Evolutionary conservation across 2,888 invertebrate genomes (phyloP).

Genomic region (Chrysolina oricalcia): DNA sequence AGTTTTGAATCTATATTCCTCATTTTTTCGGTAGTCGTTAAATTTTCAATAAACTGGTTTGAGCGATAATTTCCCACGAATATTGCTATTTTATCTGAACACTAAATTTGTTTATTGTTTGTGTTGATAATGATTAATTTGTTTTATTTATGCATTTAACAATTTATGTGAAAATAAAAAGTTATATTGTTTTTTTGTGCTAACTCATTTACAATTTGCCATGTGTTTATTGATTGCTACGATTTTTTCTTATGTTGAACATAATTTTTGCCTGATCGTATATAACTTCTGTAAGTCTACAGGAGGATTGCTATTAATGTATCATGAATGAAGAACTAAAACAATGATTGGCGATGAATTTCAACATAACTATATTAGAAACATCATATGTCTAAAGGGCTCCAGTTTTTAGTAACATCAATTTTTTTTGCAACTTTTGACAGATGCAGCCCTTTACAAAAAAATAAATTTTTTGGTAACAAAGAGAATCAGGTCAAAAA

Average conservation of each 20-base stretch:
- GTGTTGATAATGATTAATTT: background rate
- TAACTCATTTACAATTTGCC: conserved; percentile 22
- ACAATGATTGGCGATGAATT: too few relatives aligned
- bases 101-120: background rate
- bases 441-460: too few relatives aligned
- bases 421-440: too few relatives aligned
- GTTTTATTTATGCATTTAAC: background rate
- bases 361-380: too few relatives aligned
- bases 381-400: too few relatives aligned
- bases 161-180: background rate
- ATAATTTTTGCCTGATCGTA: too few relatives aligned
- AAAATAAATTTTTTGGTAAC: too few relatives aligned
- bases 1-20: conserved; percentile 24
- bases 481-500: too few relatives aligned
- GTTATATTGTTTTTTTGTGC: background rate
- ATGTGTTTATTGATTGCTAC: conserved; percentile 5
- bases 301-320: too few relatives aligned
- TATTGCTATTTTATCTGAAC: background rate
- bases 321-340: too few relatives aligned
- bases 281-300: too few relatives aligned
- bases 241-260: background rate
- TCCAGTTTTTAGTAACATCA: too few relatives aligned
- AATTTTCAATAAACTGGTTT: background rate
- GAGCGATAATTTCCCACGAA: background rate
- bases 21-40: background rate